Evolutionary conservation across 2,797 vertebrate species (phyloP).

Genomic region (Nyctibius grandis): DNA sequence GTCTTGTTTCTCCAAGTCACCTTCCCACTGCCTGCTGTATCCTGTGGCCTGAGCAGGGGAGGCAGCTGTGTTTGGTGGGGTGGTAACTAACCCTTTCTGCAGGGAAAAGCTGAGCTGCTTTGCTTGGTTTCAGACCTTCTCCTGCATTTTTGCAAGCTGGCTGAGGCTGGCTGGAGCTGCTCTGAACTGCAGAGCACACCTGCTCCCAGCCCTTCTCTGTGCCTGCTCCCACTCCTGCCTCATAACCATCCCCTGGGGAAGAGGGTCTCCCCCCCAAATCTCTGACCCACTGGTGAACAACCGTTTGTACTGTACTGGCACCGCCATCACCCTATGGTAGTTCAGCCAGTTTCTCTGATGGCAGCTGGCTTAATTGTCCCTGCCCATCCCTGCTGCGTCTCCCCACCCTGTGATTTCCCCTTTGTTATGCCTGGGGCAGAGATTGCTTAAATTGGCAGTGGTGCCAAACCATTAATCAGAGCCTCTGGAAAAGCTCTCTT

Average conservation of each 20-base stretch:
- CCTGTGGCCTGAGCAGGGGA: not conserved
- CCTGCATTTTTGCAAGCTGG: accelerated
- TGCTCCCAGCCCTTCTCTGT: accelerated
- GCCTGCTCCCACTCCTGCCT: not conserved
- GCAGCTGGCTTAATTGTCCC: not conserved
- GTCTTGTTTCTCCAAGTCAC: not conserved
- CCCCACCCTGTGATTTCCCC: not conserved
- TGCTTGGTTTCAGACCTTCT: not conserved
- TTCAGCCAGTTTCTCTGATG: not conserved
- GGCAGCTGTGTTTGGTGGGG: not conserved
- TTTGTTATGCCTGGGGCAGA: constrained; percentile 24
- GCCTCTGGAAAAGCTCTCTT: not conserved
- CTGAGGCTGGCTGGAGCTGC: not conserved
- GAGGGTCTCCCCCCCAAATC: not conserved
- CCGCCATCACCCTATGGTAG: not conserved
- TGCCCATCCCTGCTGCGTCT: not conserved
- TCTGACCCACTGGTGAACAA: not conserved
- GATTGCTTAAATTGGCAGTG: constrained; percentile 13
- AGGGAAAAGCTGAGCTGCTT: not conserved
- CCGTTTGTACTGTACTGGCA: not conserved
- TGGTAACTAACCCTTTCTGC: not conserved
- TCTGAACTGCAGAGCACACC: not conserved
- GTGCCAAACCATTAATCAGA: not conserved
- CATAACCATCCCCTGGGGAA: accelerated
- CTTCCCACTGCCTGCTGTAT: not conserved